A percentile compares a stretch with the other conserved stretches of the same genome.
These are phyloP conservation scores for Callipepla californica DNA, from an alignment of 2,113 vertebrate species.

Conservation along the genomic window DNA sequence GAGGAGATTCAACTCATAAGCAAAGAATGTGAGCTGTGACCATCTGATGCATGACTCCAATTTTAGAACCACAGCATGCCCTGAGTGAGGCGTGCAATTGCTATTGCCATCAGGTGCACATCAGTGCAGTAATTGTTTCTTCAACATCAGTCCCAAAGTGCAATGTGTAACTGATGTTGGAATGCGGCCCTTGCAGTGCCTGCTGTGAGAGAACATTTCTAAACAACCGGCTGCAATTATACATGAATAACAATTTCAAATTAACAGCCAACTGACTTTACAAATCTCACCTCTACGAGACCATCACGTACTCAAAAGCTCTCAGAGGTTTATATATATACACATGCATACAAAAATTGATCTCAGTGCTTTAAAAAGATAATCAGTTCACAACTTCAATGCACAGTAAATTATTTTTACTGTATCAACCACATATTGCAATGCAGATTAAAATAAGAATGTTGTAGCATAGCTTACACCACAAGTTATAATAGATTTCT, in stretches of 20 bases:
- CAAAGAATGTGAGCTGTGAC: not conserved
- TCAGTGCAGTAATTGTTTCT: not conserved
- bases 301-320: not conserved
- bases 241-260: not conserved
- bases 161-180: not conserved
- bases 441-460: constrained; percentile 52
- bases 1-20: not conserved
- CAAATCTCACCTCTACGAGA: not conserved
- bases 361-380: not conserved
- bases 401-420: constrained; percentile 31
- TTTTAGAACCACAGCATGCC: not conserved
- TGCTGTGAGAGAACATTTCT: not conserved
- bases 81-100: not conserved
- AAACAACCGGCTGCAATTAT: not conserved
- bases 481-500: constrained; percentile 76
- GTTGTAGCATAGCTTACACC: constrained; percentile 20
- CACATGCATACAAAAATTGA: not conserved
- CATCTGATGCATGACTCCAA: not conserved
- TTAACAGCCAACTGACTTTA: not conserved
- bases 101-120: not conserved
- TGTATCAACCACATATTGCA: constrained; percentile 26
- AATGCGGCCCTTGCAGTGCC: not conserved
- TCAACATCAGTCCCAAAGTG: not conserved
- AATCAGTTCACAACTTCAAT: not conserved
- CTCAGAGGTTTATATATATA: not conserved